Conservation (phyloP, 2,113 vertebrate species). For the Sylvia atricapilla region DNA sequence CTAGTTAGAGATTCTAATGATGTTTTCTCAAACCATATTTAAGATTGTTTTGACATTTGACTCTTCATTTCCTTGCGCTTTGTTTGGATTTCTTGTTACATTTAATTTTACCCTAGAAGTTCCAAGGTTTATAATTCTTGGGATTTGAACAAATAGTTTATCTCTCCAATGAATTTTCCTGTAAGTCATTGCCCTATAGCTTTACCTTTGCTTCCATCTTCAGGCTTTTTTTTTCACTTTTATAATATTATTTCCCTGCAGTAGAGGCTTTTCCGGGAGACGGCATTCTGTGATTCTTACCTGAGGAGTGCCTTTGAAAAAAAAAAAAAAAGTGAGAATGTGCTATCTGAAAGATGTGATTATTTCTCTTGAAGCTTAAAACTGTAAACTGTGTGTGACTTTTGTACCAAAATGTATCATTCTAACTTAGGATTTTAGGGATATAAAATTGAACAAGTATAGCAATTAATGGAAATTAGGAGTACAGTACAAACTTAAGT, state of each 20-base stretch:
- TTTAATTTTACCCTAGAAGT: neutral
- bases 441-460: neutral
- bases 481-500: neutral
- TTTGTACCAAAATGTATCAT: neutral
- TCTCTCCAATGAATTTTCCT: neutral
- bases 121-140: neutral
- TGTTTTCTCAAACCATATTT: neutral
- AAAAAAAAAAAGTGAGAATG: neutral
- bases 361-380: constrained; percentile 1
- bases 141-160: neutral
- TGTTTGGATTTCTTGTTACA: neutral
- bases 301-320: neutral
- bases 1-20: neutral
- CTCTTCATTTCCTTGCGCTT: neutral
- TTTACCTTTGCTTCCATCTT: neutral
- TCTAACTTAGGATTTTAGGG: neutral
- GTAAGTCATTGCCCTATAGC: neutral
- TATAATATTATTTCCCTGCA: neutral
- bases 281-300: neutral
- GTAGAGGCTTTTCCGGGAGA: neutral
- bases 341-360: neutral
- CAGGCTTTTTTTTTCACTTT: neutral
- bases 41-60: neutral
- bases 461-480: neutral
- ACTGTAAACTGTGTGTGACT: neutral